Evolutionary conservation across 2,797 vertebrate species (phyloP).

Genomic region (Moxostoma hubbsi): DNA sequence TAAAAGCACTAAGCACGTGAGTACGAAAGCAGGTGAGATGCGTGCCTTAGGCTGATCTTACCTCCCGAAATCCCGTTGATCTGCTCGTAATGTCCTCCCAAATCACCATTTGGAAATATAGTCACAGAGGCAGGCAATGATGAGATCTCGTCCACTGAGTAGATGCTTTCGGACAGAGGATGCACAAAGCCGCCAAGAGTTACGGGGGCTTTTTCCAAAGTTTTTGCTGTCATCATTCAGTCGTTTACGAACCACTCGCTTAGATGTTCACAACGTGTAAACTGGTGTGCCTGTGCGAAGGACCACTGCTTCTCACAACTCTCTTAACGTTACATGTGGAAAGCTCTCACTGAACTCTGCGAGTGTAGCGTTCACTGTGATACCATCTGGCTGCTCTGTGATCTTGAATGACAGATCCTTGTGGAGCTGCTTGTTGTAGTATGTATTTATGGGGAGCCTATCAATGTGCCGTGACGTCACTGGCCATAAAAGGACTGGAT

Average conservation of each 20-base stretch:
- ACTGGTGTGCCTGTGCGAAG: conserved; percentile 6
- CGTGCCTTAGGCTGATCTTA: conserved; percentile 70
- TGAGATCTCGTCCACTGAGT: conserved; percentile 87
- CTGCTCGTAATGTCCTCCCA: conserved; percentile 89
- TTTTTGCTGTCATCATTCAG: conserved; percentile 92
- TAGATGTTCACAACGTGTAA: conserved; percentile 11
- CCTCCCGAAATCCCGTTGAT: conserved; percentile 85
- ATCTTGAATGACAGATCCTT: conserved; percentile 79
- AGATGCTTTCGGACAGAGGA: conserved; percentile 86
- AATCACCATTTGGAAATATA: conserved; percentile 87
- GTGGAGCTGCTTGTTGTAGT: conserved; percentile 73
- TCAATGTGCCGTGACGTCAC: conserved; percentile 88
- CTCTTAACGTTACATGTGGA: conserved; percentile 52
- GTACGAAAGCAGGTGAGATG: conserved; percentile 17
- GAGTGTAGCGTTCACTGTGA: conserved; percentile 31
- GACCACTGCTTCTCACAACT: conserved; percentile 4
- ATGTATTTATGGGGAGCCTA: conserved; percentile 87
- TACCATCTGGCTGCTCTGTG: conserved; percentile 65
- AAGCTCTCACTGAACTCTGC: conserved; percentile 27
- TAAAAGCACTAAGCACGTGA: conserved; percentile 43
- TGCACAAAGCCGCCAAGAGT: conserved; percentile 89
- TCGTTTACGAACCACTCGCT: conserved; percentile 42
- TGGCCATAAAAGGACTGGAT: conserved; percentile 91
- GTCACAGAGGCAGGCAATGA: conserved; percentile 84
- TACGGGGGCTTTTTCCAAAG: conserved; percentile 91